Evolutionary conservation across 2,888 invertebrate species (phyloP).

Genomic region (Amitus sp.): DNA sequence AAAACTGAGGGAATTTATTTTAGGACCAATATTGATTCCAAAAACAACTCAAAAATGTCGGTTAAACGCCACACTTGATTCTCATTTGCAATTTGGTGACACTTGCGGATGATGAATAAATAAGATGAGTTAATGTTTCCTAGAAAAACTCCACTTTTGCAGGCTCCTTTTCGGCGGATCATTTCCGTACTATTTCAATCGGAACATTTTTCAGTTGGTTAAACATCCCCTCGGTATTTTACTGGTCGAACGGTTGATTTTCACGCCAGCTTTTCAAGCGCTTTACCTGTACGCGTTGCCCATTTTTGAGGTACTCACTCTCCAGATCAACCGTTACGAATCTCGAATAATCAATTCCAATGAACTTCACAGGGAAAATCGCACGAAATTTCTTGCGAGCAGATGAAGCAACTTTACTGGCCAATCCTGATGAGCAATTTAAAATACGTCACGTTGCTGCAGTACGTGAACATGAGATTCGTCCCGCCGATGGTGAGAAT

Average conservation of each 20-base stretch:
- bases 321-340: too few relatives aligned
- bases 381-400: conserved; percentile 73
- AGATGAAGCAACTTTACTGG: conserved; percentile 73
- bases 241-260: conserved; percentile 77
- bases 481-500: conserved; percentile 81
- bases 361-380: conserved; percentile 70
- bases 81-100: too few relatives aligned
- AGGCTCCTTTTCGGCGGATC: conserved; percentile 84
- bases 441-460: conserved; percentile 80
- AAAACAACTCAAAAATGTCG: too few relatives aligned
- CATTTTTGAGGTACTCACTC: conserved; percentile 75
- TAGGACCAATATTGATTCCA: too few relatives aligned
- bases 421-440: conserved; percentile 78
- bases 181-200: conserved; percentile 83
- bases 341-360: too few relatives aligned
- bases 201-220: conserved; percentile 53
- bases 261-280: conserved; percentile 77
- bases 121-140: too few relatives aligned
- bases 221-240: conserved; percentile 62
- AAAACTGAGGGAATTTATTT: too few relatives aligned
- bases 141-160: too few relatives aligned
- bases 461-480: conserved; percentile 78
- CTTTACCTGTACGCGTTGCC: conserved; percentile 80
- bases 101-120: too few relatives aligned
- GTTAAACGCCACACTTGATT: too few relatives aligned